Base-by-base conservation (phyloP, 1,140 invertebrate species). In the Habropoda laboriosa region DNA sequence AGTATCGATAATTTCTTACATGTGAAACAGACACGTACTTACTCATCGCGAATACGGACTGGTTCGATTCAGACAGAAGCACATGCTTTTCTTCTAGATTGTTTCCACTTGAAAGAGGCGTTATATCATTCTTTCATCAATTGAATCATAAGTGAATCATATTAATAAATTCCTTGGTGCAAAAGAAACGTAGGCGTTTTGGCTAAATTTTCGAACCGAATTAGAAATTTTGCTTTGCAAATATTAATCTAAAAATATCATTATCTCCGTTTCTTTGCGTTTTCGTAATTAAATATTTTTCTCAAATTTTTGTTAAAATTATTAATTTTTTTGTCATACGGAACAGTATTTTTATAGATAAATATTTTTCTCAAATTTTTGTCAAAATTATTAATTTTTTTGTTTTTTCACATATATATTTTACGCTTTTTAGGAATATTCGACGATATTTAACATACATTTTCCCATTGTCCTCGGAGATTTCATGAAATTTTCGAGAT, bases 1-100 rank as follows among this genome's bases (percentile, higher is more conserved):
- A 24, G 3, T 30, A 83, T 77, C 71, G 32, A 82, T 79, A 79
- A 21, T 51, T 78, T 75, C 47, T 57, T 58, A 18, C n/a, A 45
- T 49, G 5, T 70, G 24, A 18, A 67, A 53, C 67, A 24, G 32
- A 70, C 49, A 80, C 38, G 40, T 70, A 75, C 51, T 45, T 30
- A n/a, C n/a, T n/a, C n/a, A n/a, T n/a, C 24, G 12, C 32, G 3
- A 21, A 45, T 38, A 24, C 24, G 49, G 45, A 35, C 35, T 70
- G 32, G 24, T 49, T 8, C 1, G 16, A 21, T 45, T 66, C 32
- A 53, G 30, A 18, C 3, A 12, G 12, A 30, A 47, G 12, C 40
- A 30, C n/a, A 8, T 51, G 49, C 10, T 42, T n/a, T n/a, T 21
- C 27, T 35, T 61, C 16, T 8, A 18, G 35, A 35, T 40, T 71